phyloP scores from a whole-genome alignment of 2,113 vertebrate species.

The Pseudolaguvia tuberculata region DNA sequence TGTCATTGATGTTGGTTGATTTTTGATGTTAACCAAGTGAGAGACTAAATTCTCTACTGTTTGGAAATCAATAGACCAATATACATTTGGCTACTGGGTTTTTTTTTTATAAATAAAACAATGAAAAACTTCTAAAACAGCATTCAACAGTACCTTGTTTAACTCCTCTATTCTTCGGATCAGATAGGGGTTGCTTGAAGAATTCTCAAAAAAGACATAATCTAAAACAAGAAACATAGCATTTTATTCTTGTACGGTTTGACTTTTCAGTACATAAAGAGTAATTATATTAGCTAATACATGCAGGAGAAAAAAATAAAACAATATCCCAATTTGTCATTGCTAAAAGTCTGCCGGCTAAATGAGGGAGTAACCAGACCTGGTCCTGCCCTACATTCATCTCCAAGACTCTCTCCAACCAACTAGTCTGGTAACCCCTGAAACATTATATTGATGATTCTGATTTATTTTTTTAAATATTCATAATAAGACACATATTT shows the following conservation, averaged over 20 bases:
- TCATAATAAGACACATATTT: too few relatives aligned
- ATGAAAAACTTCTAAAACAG: not conserved
- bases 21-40: not conserved
- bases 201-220: constrained; percentile 99
- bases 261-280: not conserved
- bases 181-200: constrained; percentile 97
- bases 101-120: not conserved
- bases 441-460: too few relatives aligned
- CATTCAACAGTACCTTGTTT: constrained; percentile 82
- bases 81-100: too few relatives aligned
- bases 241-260: not conserved
- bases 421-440: too few relatives aligned
- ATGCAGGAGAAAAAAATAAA: too few relatives aligned
- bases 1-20: not conserved
- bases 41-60: too few relatives aligned
- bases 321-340: too few relatives aligned
- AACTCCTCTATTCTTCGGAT: constrained; percentile 98
- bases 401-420: too few relatives aligned
- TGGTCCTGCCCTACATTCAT: too few relatives aligned
- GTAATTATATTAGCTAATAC: not conserved
- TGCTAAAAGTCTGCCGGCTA: not conserved
- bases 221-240: constrained; percentile 72
- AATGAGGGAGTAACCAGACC: too few relatives aligned
- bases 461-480: too few relatives aligned
- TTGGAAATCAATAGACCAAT: too few relatives aligned